These are phyloP conservation scores for Branchinecta lynchi DNA, from an alignment of 1,140 invertebrate species.

Conservation along the genomic window DNA sequence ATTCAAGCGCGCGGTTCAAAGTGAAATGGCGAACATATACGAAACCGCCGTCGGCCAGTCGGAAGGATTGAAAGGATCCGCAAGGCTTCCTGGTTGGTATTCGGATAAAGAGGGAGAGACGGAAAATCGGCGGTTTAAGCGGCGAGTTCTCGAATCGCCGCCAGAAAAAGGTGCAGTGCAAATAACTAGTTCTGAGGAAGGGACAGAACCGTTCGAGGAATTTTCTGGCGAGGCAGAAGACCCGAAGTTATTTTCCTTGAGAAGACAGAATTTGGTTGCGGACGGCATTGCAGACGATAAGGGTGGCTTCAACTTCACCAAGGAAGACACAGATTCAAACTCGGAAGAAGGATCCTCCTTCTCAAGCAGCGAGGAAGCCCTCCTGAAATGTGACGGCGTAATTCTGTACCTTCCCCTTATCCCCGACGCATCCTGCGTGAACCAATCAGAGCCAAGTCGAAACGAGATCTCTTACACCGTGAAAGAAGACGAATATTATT, in stretches of 20 bases:
- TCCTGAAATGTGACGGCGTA: slow-evolving; percentile 52
- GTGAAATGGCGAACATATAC: background rate
- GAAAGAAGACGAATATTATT: slow-evolving; percentile 55
- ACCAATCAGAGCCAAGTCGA: slow-evolving; percentile 44
- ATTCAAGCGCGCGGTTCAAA: background rate
- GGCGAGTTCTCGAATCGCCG: background rate
- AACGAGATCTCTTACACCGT: slow-evolving; percentile 38
- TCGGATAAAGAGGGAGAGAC: background rate
- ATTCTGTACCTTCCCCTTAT: slow-evolving; percentile 51
- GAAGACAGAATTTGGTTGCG: background rate
- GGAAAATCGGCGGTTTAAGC: background rate
- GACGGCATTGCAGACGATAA: slow-evolving; percentile 48
- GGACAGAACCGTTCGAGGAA: background rate
- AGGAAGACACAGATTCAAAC: slow-evolving; percentile 36
- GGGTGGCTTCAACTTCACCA: slow-evolving; percentile 42
- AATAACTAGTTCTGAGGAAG: background rate
- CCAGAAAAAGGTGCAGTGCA: background rate
- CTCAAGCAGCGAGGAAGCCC: slow-evolving; percentile 53
- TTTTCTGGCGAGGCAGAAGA: background rate
- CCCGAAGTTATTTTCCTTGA: background rate
- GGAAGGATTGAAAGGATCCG: background rate
- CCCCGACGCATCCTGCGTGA: slow-evolving; percentile 40
- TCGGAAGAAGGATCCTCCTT: slow-evolving; percentile 65
- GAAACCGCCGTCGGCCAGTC: background rate
- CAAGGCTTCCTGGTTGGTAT: background rate